Percentiles rank a stretch among this genome's conserved stretches.
Evolutionary conservation across 2,113 vertebrate genomes (phyloP).

Genomic region (Sciurus niger): DNA sequence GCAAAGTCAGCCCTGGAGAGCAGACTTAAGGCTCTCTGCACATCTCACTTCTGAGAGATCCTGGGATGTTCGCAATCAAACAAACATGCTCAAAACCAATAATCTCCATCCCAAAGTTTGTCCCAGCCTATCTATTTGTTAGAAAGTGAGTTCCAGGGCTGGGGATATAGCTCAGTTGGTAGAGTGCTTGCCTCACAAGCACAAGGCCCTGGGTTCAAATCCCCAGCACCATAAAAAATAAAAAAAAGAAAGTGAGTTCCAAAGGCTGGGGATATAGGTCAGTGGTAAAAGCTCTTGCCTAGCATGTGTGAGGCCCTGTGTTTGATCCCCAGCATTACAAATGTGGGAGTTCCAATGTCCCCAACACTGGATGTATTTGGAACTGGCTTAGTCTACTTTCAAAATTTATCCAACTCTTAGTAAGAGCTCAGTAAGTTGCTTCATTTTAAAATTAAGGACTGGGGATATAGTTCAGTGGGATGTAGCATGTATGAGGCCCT

Average conservation of each 20-base stretch:
- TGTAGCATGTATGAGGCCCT: too few relatives aligned
- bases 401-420: not conserved
- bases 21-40: fast-evolving
- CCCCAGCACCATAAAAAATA: too few relatives aligned
- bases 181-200: not conserved
- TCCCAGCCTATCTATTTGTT: not conserved
- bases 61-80: not conserved
- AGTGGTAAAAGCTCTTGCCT: not conserved
- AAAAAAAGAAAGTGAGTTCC: not conserved
- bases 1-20: not conserved
- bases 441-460: not conserved
- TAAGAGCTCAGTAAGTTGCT: not conserved
- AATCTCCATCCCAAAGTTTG: not conserved
- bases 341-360: not conserved
- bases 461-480: too few relatives aligned
- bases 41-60: not conserved
- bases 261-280: not conserved
- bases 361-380: too few relatives aligned
- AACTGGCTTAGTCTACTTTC: not conserved
- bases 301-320: not conserved
- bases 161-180: not conserved
- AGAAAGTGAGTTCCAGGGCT: too few relatives aligned
- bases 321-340: not conserved
- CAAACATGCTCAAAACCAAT: not conserved
- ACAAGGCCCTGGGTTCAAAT: too few relatives aligned